Base-by-base conservation (phyloP, 92 coral and sea anemone species). In the Scolanthus callimorphus region DNA sequence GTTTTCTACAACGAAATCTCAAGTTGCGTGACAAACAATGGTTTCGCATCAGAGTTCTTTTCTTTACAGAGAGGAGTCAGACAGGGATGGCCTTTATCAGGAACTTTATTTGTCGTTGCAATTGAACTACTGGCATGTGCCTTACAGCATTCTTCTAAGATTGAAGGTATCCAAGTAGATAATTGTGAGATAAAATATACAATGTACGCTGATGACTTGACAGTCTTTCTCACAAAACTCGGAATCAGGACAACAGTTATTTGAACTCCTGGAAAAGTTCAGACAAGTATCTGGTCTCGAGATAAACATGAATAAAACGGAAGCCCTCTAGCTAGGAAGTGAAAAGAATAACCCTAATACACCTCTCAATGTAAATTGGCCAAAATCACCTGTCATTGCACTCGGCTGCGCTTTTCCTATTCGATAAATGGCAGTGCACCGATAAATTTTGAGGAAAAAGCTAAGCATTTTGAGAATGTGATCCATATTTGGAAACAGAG, bases 1-100 rank as follows among this genome's bases (percentile, higher is more conserved):
- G 53, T 53, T 0, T 29, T 58, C 6, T 69, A 69, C 22, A 28
- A 27, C 57, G 15, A 29, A 27, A 43, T 28, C 1, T 27, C 45
- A 29, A 41, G 65, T 50, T 54, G 62, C 20, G 55, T 67, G 17
- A 57, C 34, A 44, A 57, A 31, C 28, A 57, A 69, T 57, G 66
- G 66, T 23, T 58, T 2, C 34, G 58, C 67, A 15, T 70, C 51
- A 17, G 25, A 59, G 1, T 49, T 70, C 29, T 59, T 70, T 55
- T 46, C 52, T 10, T 9, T 46, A 46, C 12, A 46, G 6, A 46
- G 52, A 19, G 52, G 52, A 9, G 52, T 46, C 19, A 46, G 52
- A 46, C 52, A 46, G 17, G 52, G 52, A 6, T 46, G 52, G 11
- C 52, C 52, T 9, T 19, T 46, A 46, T 46, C 52, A 46, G 52